A percentile compares a stretch with the other conserved stretches of the same genome.
Conservation (phyloP, 2,888 invertebrate species). For the Gisinianus flammeolus region DNA sequence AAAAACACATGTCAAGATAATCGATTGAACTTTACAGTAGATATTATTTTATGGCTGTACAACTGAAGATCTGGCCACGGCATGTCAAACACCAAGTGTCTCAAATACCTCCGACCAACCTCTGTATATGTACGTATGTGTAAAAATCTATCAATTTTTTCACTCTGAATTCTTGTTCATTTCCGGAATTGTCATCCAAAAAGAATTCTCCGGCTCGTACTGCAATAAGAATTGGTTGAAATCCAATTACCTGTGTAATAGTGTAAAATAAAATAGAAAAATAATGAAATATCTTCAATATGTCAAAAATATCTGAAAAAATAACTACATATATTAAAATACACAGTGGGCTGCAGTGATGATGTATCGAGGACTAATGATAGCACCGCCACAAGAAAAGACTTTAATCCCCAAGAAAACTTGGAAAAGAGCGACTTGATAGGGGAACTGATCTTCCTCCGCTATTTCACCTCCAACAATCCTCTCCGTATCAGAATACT, state of each 20-base stretch:
- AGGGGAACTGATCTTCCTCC: slow-evolving; percentile 38
- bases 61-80: no score
- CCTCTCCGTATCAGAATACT: no score
- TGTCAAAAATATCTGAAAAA: not conserved
- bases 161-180: slow-evolving; percentile 18
- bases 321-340: not conserved
- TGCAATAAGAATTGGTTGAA: not conserved
- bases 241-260: no score
- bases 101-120: no score
- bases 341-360: slow-evolving; percentile 22
- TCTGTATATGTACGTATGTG: no score
- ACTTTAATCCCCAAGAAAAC: slow-evolving; percentile 22
- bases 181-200: not conserved
- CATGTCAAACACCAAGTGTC: no score
- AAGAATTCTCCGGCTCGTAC: slow-evolving; percentile 11
- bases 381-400: slow-evolving; percentile 10
- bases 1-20: no score
- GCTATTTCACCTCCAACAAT: slow-evolving; percentile 42
- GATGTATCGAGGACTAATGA: slow-evolving; percentile 7
- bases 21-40: no score
- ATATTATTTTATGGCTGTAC: no score
- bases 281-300: no score
- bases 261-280: no score
- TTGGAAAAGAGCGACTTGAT: slow-evolving; percentile 34
- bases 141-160: no score